These are phyloP conservation scores for Prunella himalayana DNA, from an alignment of 2,113 vertebrate genomes.

Conservation along the genomic window DNA sequence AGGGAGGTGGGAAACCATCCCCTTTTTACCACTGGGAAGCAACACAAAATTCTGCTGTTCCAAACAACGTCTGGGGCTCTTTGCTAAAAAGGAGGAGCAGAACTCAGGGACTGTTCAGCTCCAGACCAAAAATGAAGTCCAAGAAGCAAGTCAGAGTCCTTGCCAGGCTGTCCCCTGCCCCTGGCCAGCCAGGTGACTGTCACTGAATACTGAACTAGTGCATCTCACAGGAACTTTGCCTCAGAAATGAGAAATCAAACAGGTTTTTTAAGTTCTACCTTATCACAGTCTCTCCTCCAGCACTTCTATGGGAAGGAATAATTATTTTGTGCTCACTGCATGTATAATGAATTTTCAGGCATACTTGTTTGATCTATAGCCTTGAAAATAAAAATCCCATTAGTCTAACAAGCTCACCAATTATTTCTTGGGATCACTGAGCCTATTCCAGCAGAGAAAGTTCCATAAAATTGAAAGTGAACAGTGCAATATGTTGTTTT, in stretches of 20 bases:
- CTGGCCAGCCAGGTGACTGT: neutral
- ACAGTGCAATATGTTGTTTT: neutral
- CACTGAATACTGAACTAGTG: neutral
- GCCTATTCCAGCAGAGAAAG: neutral
- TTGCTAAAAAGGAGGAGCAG: neutral
- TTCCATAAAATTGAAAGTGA: constrained; percentile 44
- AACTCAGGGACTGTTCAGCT: neutral
- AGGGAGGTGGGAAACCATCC: neutral
- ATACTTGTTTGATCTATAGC: constrained; percentile 63
- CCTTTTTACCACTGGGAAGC: neutral
- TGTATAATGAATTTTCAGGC: constrained; percentile 57
- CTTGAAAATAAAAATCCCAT: constrained; percentile 65
- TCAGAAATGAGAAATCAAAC: constrained; percentile 35
- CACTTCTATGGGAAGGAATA: constrained; percentile 26
- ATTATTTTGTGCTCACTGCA: constrained; percentile 50
- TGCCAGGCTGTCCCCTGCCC: neutral
- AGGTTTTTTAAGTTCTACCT: neutral
- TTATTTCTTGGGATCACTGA: constrained; percentile 42
- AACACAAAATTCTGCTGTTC: neutral
- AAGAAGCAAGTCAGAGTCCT: neutral
- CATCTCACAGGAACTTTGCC: neutral
- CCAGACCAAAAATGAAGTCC: neutral
- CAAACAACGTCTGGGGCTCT: neutral
- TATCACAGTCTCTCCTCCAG: constrained; percentile 41
- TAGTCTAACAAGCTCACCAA: constrained; percentile 65